Percentiles rank a stretch among this genome's conserved stretches.
Conservation (phyloP, 2,113 vertebrate species). For the Phasianus colchicus region DNA sequence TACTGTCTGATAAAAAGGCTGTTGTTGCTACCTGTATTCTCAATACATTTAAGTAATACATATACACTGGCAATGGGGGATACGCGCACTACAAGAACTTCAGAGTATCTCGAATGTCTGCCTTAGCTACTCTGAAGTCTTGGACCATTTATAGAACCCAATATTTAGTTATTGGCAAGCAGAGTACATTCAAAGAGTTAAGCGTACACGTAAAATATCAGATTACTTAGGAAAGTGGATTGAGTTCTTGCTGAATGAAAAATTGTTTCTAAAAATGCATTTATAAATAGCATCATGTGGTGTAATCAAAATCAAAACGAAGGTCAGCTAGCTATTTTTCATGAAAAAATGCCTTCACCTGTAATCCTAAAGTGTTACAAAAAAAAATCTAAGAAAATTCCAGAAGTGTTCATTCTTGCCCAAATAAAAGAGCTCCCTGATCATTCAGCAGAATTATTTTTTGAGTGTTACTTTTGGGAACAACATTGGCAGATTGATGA, state of each 20-base stretch:
- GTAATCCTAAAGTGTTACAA: background rate
- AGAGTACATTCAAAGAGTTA: background rate
- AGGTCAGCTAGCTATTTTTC: background rate
- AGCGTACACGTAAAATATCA: background rate
- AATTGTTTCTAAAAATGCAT: background rate
- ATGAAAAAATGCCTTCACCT: background rate
- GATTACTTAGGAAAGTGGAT: background rate
- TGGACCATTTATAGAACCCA: accelerated
- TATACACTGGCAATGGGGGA: background rate
- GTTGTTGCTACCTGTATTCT: background rate
- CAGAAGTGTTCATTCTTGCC: background rate
- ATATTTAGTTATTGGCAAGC: background rate
- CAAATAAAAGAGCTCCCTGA: background rate
- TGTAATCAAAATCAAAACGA: background rate
- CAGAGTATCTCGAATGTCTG: background rate
- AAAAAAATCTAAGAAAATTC: background rate
- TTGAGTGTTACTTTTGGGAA: background rate
- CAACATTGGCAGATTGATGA: background rate
- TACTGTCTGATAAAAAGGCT: background rate
- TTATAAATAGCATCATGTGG: background rate
- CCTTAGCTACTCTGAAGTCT: background rate
- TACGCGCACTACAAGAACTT: accelerated
- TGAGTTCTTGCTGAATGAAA: background rate
- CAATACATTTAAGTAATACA: background rate
- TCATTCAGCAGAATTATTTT: background rate